Percentiles rank a stretch among this genome's conserved stretches.
phyloP scores from a whole-genome alignment of 2,888 invertebrate genomes.

The Fragum fragum region DNA sequence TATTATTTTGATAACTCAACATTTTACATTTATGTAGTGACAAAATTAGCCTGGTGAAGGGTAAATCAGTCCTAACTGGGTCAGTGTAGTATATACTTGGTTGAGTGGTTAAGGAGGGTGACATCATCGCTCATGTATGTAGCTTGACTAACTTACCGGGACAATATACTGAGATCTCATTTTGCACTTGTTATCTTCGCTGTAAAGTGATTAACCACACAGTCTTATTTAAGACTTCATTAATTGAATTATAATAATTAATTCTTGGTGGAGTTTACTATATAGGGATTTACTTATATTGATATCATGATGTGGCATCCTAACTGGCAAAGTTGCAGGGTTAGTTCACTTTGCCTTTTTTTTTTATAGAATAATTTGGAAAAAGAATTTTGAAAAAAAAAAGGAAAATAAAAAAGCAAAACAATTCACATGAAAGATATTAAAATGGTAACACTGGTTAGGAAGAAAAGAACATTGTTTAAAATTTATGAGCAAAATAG shows the following conservation, averaged over 20 bases:
- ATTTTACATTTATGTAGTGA: too few species aligned
- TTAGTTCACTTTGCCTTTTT: slow-evolving; percentile 27
- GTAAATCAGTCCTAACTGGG: slow-evolving; percentile 38
- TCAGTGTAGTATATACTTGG: slow-evolving; percentile 68
- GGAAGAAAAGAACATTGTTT: too few species aligned
- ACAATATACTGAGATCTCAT: slow-evolving; percentile 36
- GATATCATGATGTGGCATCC: slow-evolving; percentile 53
- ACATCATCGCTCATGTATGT: slow-evolving; percentile 65
- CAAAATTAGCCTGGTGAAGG: too few species aligned
- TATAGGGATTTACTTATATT: slow-evolving; percentile 10
- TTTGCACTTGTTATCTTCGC: slow-evolving; percentile 30
- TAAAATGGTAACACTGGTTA: too few species aligned
- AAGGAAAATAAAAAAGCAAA: too few species aligned
- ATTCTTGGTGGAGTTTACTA: background rate
- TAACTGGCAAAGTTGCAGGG: slow-evolving; percentile 57
- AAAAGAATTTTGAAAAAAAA: background rate
- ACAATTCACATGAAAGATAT: too few species aligned
- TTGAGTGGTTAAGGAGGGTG: slow-evolving; percentile 62
- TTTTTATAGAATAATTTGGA: background rate
- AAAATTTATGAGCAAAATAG: too few species aligned
- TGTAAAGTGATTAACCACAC: slow-evolving; percentile 3
- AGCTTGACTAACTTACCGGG: slow-evolving; percentile 65
- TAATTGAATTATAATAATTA: slow-evolving; percentile 3
- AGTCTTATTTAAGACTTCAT: background rate
- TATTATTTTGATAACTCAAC: too few species aligned